Evolutionary conservation across 1,140 invertebrate genomes (phyloP).

Genomic region (Ceratoteleas bidentatus): DNA sequence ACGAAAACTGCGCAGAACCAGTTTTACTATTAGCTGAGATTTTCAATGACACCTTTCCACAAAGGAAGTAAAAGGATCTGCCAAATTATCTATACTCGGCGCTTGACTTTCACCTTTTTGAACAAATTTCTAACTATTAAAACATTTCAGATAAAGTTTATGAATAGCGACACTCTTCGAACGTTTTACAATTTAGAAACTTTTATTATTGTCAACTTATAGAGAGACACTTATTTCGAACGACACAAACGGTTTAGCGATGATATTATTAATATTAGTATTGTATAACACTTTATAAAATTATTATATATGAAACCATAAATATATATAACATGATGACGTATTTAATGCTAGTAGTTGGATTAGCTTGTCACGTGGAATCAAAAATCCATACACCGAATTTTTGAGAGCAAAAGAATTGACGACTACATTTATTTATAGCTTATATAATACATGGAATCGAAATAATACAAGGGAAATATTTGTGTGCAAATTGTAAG

Average conservation of each 20-base stretch:
- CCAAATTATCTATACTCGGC: too few species aligned
- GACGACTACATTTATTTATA: constrained; percentile 10
- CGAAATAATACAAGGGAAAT: constrained; percentile 20
- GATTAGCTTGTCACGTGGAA: constrained; percentile 6
- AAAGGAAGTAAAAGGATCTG: too few species aligned
- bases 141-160: constrained; percentile 19
- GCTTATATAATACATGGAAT: constrained; percentile 15
- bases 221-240: background rate
- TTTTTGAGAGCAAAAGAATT: background rate
- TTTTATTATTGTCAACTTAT: constrained; percentile 5
- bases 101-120: constrained; percentile 16
- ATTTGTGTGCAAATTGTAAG: constrained; percentile 32
- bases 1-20: too few species aligned
- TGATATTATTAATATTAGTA: constrained; percentile 9
- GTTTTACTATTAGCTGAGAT: too few species aligned
- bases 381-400: background rate
- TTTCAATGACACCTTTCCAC: too few species aligned
- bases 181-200: constrained; percentile 14
- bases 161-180: constrained; percentile 10
- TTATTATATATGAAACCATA: constrained; percentile 6
- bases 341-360: constrained; percentile 10
- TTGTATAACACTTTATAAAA: constrained; percentile 21
- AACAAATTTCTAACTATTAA: constrained; percentile 8
- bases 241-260: background rate
- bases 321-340: constrained; percentile 18